Evolutionary conservation across 2,797 vertebrate genomes (phyloP), one percentile per base, ranked within the genome.

Genomic region (Peromyscus nudipes): DNA sequence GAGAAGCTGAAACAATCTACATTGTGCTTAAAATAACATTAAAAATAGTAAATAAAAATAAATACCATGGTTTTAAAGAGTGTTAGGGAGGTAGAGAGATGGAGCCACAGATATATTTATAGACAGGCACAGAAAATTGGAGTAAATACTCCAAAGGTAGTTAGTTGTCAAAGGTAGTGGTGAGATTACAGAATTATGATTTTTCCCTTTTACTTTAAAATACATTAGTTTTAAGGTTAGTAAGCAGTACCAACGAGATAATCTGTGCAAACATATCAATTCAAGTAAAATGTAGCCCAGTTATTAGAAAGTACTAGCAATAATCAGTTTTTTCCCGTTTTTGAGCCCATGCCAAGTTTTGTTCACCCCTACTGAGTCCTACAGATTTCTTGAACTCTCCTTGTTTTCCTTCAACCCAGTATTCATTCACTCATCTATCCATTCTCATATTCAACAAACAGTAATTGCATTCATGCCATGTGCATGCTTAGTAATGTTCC

Each of bases 151-250:
- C 31, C 52, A 94, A 96, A 94, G 52, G 13, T 55, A 55, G 52
- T 43, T 77, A 76, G 25, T 69, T 93, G 1, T 80, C 21, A 96
- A 46, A 46, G 89, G 14, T 29, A 67, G 31, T 94, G 12, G 43
- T 77, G 71, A 90, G 27, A 71, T 85, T 89, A 85, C 10, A 90
- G 34, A n/a, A 29, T n/a, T 71, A 4, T n/a, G 25, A n/a, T 79
- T 88, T 69, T 57, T 10, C 27, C 13, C 25, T 3, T 84, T 94
- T 92, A 27, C 19, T 84, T 77, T 12, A 16, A 92, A 43, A 90
- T 87, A 6, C 92, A 83, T 86, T 96, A 71, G 49, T 83, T 96
- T 92, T 97, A 73, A 96, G 89, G 88, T 89, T 89, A 94, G 43
- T 40, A 93, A 88, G 64, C 49, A 89, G 12, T 81, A 92, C 55